A percentile compares a stretch with the other conserved stretches of the same genome.
Conservation (phyloP, 35 echinoderm and acorn worm genomes). For the Hemicentrotus pulcherrimus region DNA sequence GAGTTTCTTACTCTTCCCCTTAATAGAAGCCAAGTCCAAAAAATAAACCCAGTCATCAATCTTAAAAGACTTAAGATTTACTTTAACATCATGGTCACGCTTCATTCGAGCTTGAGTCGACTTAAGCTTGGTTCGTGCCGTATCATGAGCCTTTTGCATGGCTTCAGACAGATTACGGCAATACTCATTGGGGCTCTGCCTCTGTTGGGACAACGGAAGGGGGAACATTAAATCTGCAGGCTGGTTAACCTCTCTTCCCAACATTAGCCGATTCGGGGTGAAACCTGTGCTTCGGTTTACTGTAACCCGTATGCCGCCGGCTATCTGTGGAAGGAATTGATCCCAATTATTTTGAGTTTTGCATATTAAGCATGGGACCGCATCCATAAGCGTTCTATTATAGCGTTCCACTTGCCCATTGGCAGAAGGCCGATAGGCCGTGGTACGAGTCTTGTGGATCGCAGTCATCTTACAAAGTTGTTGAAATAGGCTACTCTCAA, state of each 20-base stretch:
- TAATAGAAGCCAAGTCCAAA: constrained; percentile 10
- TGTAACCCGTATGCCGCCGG: constrained; percentile 43
- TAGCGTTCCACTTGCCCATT: constrained; percentile 9
- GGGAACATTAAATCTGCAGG: constrained; percentile 60
- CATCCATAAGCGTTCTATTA: constrained; percentile 49
- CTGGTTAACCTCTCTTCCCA: constrained; percentile 56
- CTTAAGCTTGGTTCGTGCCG: too few species aligned
- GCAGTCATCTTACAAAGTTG: background rate
- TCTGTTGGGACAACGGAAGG: background rate
- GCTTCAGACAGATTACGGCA: background rate
- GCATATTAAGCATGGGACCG: constrained; percentile 34
- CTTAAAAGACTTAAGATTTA: constrained; percentile 18
- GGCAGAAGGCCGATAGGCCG: constrained; percentile 21
- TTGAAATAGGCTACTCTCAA: background rate
- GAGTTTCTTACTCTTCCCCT: constrained; percentile 54
- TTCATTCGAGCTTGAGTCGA: constrained; percentile 42
- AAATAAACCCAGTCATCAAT: constrained; percentile 41
- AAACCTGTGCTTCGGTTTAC: constrained; percentile 54
- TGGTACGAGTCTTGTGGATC: background rate
- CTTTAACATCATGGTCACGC: constrained; percentile 26
- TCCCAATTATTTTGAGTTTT: constrained; percentile 23
- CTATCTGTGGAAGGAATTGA: constrained; percentile 50
- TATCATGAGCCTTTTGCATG: too few species aligned
- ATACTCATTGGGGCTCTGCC: background rate
- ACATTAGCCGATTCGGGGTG: constrained; percentile 66